A percentile compares a stretch with the other conserved stretches of the same genome.
Conservation (phyloP, 2,113 vertebrate species). For the Emberiza fucata region DNA sequence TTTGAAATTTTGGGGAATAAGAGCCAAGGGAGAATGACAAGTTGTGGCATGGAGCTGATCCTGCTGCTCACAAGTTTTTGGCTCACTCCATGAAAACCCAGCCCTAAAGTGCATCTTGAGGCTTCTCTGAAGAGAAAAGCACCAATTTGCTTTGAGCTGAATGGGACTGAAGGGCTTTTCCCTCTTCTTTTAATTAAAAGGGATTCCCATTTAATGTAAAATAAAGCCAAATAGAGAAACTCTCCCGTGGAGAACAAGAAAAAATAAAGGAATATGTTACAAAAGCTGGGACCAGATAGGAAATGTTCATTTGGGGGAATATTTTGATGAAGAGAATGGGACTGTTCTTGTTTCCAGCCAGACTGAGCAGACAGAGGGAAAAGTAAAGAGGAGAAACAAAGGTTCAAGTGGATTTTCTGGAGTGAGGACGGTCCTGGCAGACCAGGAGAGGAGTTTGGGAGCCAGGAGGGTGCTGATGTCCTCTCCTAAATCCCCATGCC, state of each 20-base stretch:
- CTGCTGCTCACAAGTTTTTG: neutral
- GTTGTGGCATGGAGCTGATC: neutral
- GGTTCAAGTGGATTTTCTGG: neutral
- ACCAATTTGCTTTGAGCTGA: conserved; percentile 16
- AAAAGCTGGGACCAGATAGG: neutral
- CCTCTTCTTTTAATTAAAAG: conserved; percentile 40
- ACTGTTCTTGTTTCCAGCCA: neutral
- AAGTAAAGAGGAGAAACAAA: neutral
- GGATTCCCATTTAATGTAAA: neutral
- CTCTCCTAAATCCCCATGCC: neutral
- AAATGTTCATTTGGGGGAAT: neutral
- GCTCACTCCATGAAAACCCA: neutral
- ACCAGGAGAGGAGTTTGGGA: neutral
- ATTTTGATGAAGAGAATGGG: neutral
- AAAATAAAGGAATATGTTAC: neutral
- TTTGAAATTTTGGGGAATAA: neutral
- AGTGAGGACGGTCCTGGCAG: neutral
- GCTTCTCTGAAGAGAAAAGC: neutral
- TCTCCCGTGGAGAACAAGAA: neutral
- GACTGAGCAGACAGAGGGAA: neutral
- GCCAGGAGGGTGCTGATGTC: neutral
- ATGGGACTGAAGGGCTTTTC: conserved; percentile 31
- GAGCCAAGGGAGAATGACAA: neutral
- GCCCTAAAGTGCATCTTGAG: neutral
- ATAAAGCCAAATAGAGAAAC: neutral